Evolutionary conservation across 1,140 invertebrate species (phyloP), one percentile per base, ranked within the genome.

Genomic region (Antheraea pernyi): DNA sequence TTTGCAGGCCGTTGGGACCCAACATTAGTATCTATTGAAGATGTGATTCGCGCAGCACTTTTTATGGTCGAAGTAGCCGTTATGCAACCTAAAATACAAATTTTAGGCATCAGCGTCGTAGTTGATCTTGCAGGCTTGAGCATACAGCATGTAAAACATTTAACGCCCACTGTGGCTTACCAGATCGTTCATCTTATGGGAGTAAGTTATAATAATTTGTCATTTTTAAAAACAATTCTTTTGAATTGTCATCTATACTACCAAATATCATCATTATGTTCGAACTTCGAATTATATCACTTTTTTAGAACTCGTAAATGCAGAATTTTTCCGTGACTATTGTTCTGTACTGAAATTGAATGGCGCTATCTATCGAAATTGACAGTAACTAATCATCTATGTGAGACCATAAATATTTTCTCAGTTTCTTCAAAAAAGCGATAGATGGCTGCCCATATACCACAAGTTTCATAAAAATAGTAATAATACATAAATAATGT

Each of bases 71-170:
- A 97, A 76, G 84, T 96, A 5, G 96, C 96, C 0, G 91, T 95
- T 6, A 82, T 97, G 75, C 96, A 97, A 77, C 96, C 95, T 0
- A 93, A 93, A 18, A 93, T 95, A 0, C 96, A 97, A 83, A 94
- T 97, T 30, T 86, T 96, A 2, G 96, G 96, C 0, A 96, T 96
- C 6, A 93, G 96, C 19, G 95, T 94, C 30, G 94, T 97, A 19
- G 96, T 97, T 39, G 96, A 97, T 82, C 86, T 97, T 0, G 93
- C 94, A 65, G 94, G 94, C 13, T 92, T 97, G 22, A 93, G 93
- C 0, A 85, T 96, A 78, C 84, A 94, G n/a, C 96, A 97, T 62
- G 94, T 95, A 0, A 94, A 94, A 80, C 94, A 96, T 30, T 89
- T 97, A 46, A 88, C 86, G 0, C 83, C 86, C 4, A 86, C 84